Conservation (phyloP, 1,140 invertebrate genomes). For the Hesperophylax magnus region DNA sequence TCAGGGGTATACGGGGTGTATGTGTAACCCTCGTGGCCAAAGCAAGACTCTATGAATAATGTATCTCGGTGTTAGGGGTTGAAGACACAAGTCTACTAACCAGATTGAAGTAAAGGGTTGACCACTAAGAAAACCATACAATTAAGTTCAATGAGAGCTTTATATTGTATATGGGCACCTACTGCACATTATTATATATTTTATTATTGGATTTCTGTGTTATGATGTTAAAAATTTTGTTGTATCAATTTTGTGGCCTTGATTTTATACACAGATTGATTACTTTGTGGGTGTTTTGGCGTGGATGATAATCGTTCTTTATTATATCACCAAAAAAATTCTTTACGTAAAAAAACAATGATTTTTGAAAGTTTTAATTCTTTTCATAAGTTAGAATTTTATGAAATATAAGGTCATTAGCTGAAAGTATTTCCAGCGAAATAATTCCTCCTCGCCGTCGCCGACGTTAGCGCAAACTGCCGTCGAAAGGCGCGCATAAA, state of each 20-base stretch:
- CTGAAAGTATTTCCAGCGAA: neutral
- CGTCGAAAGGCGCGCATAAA: constrained; percentile 26
- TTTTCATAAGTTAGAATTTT: neutral
- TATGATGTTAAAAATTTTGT: no score
- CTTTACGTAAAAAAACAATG: neutral
- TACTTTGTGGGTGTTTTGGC: neutral
- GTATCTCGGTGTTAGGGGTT: constrained; percentile 41
- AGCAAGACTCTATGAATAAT: constrained; percentile 48
- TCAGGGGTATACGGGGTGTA: neutral
- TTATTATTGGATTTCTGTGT: no score
- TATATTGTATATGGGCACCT: neutral
- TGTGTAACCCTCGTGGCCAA: constrained; percentile 36
- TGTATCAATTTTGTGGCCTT: no score
- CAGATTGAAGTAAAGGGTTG: constrained; percentile 27
- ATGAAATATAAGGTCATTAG: constrained; percentile 8
- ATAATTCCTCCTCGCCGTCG: neutral
- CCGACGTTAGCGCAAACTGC: constrained; percentile 10
- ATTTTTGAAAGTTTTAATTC: neutral
- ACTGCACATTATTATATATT: no score
- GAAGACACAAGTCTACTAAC: constrained; percentile 22
- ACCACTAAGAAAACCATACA: constrained; percentile 20
- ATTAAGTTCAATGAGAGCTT: neutral
- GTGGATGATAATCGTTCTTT: no score
- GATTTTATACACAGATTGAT: neutral
- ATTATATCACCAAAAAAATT: neutral